Percentiles rank a stretch among this genome's conserved stretches.
These are phyloP conservation scores for Drosophila rhopaloa DNA, from an alignment of 1,140 invertebrate species.

Conservation along the genomic window DNA sequence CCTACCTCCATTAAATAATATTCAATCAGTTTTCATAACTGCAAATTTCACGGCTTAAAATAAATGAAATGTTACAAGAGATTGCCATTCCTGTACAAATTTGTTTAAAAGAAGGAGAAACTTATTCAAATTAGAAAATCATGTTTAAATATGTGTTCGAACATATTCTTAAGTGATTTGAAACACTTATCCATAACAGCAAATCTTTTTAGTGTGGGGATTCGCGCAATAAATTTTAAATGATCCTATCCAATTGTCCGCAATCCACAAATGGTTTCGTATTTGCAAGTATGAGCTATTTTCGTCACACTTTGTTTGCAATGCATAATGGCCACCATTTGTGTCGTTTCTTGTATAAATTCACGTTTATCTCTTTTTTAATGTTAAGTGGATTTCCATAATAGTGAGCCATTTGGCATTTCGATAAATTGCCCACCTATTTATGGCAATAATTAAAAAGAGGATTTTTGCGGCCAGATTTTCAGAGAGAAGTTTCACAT, in stretches of 20 bases:
- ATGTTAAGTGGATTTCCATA: slow-evolving; percentile 32
- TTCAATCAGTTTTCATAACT: no score
- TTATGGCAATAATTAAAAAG: slow-evolving; percentile 37
- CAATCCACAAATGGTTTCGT: background rate
- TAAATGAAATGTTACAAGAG: no score
- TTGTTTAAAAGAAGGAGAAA: no score
- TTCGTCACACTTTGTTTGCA: slow-evolving; percentile 8
- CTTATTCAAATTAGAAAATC: no score
- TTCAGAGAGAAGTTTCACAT: background rate
- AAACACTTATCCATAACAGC: no score
- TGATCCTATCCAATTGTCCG: background rate
- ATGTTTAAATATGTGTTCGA: no score
- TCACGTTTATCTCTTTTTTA: slow-evolving; percentile 23
- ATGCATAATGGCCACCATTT: slow-evolving; percentile 22
- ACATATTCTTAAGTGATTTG: no score
- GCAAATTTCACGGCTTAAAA: no score
- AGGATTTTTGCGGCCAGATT: slow-evolving; percentile 8
- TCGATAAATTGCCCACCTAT: slow-evolving; percentile 32
- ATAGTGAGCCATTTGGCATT: slow-evolving; percentile 35
- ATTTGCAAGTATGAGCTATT: background rate
- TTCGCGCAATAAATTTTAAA: background rate
- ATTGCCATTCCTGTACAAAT: no score
- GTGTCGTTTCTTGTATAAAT: slow-evolving; percentile 23
- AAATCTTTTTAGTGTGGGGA: no score
- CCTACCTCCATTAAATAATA: no score